Evolutionary conservation across 2,797 vertebrate genomes (phyloP), one percentile per base, ranked within the genome.

Genomic region (Enteromius mattozi): DNA sequence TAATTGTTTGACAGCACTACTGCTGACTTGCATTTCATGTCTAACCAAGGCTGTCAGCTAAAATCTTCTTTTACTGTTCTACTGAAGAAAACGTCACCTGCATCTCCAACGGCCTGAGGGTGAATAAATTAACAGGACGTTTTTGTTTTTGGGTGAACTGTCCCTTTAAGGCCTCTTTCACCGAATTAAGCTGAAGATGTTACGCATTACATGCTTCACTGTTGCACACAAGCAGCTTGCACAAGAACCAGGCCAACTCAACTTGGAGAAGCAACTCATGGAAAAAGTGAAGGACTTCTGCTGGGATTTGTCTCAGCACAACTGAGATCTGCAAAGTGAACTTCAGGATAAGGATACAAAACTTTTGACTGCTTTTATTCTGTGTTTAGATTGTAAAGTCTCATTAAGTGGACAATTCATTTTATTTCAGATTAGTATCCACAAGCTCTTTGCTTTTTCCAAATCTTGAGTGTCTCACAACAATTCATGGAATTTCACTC

Each of bases 231-330:
- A 59, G 37, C 6, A 74, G 35, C 61, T 45, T 74, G 33, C 56
- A 40, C 45, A 72, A 21, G 47, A 61, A 35, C 33, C 19, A 35
- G 59, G 75, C 24, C 12, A n/a, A 30, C 76, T 72, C 68, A 6
- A 19, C 17, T 14, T 8, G 30, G 30, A 65, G 19, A 65, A 33
- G 27, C 56, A 74, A 69, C 51, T 83, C 47, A 70, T 70, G 74
- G 74, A 84, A 70, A 69, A 69, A 24, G 9, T 59, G 37, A 72
- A 14, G 68, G 49, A 30, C 49, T 81, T 71, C n/a, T 70, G 79
- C 19, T 35, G 70, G 33, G 49, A 19, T 59, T 76, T 49, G 40
- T 83, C 47, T n/a, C 13, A 17, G 42, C 71, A 65, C 56, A 65
- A 37, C 24, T 49, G 37, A 21, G 42, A 82, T 82, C 24, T 51